These are phyloP conservation scores for Ptyas mucosa DNA, from an alignment of 2,113 vertebrate genomes.

Conservation along the genomic window DNA sequence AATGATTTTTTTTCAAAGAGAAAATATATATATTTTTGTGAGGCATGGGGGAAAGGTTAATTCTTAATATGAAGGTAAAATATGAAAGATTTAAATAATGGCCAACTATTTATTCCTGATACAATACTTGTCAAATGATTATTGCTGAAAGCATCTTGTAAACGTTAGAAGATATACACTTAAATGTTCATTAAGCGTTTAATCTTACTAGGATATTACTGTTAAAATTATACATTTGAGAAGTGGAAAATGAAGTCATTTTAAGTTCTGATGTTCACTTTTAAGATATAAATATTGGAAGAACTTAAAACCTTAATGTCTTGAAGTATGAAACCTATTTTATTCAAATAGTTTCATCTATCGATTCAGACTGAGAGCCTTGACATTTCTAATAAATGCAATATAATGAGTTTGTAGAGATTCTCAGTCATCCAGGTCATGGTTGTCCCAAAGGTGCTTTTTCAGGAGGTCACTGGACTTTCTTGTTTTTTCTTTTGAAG, in stretches of 20 bases:
- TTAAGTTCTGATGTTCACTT: conserved; percentile 30
- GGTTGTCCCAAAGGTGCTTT: too few species aligned
- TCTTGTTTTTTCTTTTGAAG: too few species aligned
- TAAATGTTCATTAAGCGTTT: conserved; percentile 46
- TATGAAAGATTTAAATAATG: conserved; percentile 38
- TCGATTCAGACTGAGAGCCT: conserved; percentile 10
- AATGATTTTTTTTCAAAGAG: conserved; percentile 45
- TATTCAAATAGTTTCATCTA: not conserved
- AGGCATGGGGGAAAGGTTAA: conserved; percentile 45
- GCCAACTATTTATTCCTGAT: conserved; percentile 30
- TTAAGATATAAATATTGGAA: conserved; percentile 28
- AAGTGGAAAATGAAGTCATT: conserved; percentile 34
- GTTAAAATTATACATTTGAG: conserved; percentile 48
- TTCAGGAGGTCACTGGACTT: too few species aligned
- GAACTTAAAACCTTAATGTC: conserved; percentile 25
- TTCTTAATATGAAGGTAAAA: conserved; percentile 46
- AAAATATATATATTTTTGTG: conserved; percentile 19
- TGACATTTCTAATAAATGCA: conserved; percentile 16
- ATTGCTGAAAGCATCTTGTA: conserved; percentile 38
- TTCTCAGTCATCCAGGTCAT: too few species aligned
- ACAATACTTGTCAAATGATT: conserved; percentile 48
- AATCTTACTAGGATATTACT: conserved; percentile 43
- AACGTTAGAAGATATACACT: conserved; percentile 30
- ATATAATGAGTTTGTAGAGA: not conserved
- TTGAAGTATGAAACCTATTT: conserved; percentile 4